phyloP scores from a whole-genome alignment of 2,888 invertebrate species.

The Aromia moschata region DNA sequence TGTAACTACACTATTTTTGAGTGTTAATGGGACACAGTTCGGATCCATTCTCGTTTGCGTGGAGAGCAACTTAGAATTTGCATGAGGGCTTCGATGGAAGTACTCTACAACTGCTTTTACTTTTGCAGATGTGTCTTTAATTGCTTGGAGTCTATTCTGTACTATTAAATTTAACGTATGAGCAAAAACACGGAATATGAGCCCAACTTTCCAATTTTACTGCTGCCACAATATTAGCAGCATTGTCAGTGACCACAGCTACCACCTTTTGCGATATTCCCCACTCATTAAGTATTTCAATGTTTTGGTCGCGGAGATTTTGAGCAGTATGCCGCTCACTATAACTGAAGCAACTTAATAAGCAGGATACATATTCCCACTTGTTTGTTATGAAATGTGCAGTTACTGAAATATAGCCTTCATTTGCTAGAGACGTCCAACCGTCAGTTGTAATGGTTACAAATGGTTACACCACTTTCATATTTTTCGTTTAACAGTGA shows the following conservation, averaged over 20 bases:
- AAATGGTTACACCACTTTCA: background rate
- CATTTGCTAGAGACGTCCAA: slow-evolving; percentile 31
- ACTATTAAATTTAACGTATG: slow-evolving; percentile 30
- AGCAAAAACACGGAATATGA: slow-evolving; percentile 32
- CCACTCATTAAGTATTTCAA: slow-evolving; percentile 21
- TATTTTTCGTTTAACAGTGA: slow-evolving; percentile 10
- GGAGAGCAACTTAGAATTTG: slow-evolving; percentile 26
- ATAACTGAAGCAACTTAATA: slow-evolving; percentile 25
- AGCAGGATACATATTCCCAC: slow-evolving; percentile 21
- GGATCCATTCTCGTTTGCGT: slow-evolving; percentile 27
- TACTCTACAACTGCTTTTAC: slow-evolving; percentile 26
- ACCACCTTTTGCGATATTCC: slow-evolving; percentile 24
- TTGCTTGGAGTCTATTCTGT: slow-evolving; percentile 19
- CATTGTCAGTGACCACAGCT: slow-evolving; percentile 28
- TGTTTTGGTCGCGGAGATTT: slow-evolving; percentile 25
- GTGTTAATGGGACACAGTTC: slow-evolving; percentile 21
- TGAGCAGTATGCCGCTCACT: slow-evolving; percentile 24
- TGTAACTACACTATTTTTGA: slow-evolving; percentile 31
- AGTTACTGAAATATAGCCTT: slow-evolving; percentile 32
- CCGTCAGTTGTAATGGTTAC: slow-evolving; percentile 28
- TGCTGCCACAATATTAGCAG: slow-evolving; percentile 25
- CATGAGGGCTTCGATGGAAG: slow-evolving; percentile 31
- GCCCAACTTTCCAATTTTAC: slow-evolving; percentile 20
- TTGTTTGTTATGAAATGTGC: slow-evolving; percentile 29
- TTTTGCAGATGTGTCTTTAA: slow-evolving; percentile 18